A percentile compares a stretch with the other conserved stretches of the same genome.
These are phyloP conservation scores for Acromyrmex echinatior DNA, from an alignment of 1,140 invertebrate species.

Conservation along the genomic window DNA sequence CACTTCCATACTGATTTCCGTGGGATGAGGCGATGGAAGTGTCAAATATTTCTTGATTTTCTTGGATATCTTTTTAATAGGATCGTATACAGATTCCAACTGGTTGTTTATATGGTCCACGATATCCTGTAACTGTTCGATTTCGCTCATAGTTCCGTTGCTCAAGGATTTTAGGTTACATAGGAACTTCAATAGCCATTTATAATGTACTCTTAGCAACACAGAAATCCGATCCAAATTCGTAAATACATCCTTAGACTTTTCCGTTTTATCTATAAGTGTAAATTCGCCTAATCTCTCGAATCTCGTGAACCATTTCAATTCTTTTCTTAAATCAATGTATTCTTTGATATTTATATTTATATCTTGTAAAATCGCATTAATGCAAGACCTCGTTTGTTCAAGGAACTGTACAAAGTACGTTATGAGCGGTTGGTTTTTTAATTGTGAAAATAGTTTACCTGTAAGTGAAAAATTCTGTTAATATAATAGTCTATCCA, in stretches of 20 bases:
- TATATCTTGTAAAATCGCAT: conserved; percentile 77
- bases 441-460: conserved; percentile 84
- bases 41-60: conserved; percentile 74
- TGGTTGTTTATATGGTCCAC: conserved; percentile 66
- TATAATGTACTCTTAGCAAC: conserved; percentile 82
- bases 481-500: neutral
- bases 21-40: conserved; percentile 78
- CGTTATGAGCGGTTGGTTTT: conserved; percentile 86
- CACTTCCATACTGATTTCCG: conserved; percentile 69
- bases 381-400: conserved; percentile 82
- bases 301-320: conserved; percentile 87
- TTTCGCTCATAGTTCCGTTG: conserved; percentile 18
- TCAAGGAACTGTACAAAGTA: conserved; percentile 83
- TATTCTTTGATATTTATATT: conserved; percentile 67
- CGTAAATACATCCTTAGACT: conserved; percentile 65
- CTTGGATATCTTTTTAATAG: conserved; percentile 80
- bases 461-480: conserved; percentile 73
- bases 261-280: conserved; percentile 72
- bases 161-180: conserved; percentile 51
- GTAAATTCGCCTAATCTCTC: conserved; percentile 74
- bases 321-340: conserved; percentile 67
- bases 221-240: conserved; percentile 78
- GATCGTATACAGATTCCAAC: conserved; percentile 74
- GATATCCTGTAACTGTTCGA: conserved; percentile 50
- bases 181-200: conserved; percentile 82